Evolutionary conservation across 30 jellyfish, hydroid and myxozoan species (phyloP).

Genomic region (Aurelia sp.): DNA sequence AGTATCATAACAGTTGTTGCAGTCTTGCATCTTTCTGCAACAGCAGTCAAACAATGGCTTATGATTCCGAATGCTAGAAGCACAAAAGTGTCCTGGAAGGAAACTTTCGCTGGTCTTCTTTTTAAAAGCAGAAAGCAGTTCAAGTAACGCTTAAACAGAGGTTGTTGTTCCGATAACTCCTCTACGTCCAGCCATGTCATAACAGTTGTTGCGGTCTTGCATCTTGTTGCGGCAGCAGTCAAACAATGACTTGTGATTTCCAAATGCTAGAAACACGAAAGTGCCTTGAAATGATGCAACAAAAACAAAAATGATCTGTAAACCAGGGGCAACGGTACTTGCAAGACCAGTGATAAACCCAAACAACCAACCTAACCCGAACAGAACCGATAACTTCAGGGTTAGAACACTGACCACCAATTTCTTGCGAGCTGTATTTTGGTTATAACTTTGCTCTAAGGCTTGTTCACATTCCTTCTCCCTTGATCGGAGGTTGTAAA

Average conservation of each 20-base stretch:
- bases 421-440: constrained; percentile 8
- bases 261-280: constrained; percentile 11
- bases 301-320: not conserved
- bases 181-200: too few relatives aligned
- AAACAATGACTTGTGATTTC: not conserved
- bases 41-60: too few relatives aligned
- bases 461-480: constrained; percentile 6
- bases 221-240: not conserved
- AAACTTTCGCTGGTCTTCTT: too few relatives aligned
- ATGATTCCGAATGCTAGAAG: too few relatives aligned
- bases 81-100: too few relatives aligned
- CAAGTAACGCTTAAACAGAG: too few relatives aligned
- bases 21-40: too few relatives aligned
- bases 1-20: too few relatives aligned
- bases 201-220: too few relatives aligned
- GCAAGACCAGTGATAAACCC: constrained; percentile 9
- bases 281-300: constrained; percentile 13
- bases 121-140: too few relatives aligned
- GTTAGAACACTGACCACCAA: constrained; percentile 8
- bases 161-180: too few relatives aligned
- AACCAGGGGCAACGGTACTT: not conserved
- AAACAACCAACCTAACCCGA: constrained; percentile 40
- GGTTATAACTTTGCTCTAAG: not conserved
- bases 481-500: not conserved
- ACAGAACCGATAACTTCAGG: constrained; percentile 24